These are phyloP conservation scores for Calonectris borealis DNA, from an alignment of 2,113 vertebrate genomes.

Conservation along the genomic window DNA sequence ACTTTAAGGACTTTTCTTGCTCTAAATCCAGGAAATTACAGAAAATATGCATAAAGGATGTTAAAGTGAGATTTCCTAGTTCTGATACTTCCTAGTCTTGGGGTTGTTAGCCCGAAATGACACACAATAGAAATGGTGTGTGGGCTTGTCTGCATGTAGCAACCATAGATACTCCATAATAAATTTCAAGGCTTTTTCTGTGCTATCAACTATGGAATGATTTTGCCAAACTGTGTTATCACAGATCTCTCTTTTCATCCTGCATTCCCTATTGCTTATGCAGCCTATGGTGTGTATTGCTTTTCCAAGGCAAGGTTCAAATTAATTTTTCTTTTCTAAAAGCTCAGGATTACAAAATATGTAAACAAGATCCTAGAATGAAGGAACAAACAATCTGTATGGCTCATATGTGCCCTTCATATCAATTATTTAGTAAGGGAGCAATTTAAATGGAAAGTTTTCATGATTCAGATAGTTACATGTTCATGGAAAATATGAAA, in stretches of 20 bases:
- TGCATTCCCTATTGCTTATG: background rate
- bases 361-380: background rate
- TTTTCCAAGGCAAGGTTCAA: background rate
- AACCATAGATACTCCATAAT: background rate
- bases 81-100: background rate
- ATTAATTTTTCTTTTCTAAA: background rate
- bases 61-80: background rate
- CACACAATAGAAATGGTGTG: background rate
- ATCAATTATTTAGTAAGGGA: background rate
- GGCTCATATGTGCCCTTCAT: background rate
- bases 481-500: background rate
- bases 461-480: background rate
- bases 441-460: background rate
- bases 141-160: background rate
- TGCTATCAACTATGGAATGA: background rate
- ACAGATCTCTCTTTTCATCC: background rate
- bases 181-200: background rate
- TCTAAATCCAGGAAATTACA: background rate
- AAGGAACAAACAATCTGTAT: background rate
- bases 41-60: background rate
- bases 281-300: fast-evolving
- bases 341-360: background rate
- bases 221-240: background rate
- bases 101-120: background rate
- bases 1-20: background rate